Evolutionary conservation across 2,888 invertebrate genomes (phyloP).

Genomic region (Drosophila multiciliata): DNA sequence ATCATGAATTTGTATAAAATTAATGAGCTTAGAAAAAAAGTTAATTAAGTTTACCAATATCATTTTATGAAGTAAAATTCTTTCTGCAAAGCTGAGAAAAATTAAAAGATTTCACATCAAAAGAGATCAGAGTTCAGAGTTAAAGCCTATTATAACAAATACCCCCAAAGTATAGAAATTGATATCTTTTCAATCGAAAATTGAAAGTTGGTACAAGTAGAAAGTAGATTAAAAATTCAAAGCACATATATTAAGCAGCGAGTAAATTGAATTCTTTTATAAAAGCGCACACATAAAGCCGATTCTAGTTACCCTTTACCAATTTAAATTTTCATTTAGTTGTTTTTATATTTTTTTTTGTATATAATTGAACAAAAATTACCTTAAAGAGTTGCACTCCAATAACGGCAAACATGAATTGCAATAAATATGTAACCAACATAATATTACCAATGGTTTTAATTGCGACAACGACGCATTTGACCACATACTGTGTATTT

Average conservation of each 20-base stretch:
- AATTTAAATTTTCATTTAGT: conserved; percentile 44
- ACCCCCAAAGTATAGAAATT: conserved; percentile 3
- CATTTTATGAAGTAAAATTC: conserved; percentile 9
- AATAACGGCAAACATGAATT: conserved; percentile 99
- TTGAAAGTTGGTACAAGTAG: conserved; percentile 26
- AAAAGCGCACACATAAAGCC: conserved; percentile 76
- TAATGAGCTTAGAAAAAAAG: conserved; percentile 27
- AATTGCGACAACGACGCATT: conserved; percentile 99
- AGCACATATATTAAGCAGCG: conserved; percentile 69
- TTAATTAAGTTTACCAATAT: conserved; percentile 40
- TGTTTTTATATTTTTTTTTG: conserved; percentile 21
- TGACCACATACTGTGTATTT: conserved; percentile 96
- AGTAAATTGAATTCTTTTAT: conserved; percentile 31
- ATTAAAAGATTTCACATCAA: conserved; percentile 26
- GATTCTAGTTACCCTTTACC: conserved; percentile 65
- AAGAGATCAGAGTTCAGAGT: conserved; percentile 7
- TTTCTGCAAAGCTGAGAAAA: conserved; percentile 35
- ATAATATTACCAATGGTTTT: conserved; percentile 99
- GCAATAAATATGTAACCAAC: conserved; percentile 99
- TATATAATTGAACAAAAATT: conserved; percentile 74
- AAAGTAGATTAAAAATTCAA: conserved; percentile 54
- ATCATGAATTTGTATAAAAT: conserved; percentile 25
- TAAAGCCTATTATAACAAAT: conserved; percentile 19
- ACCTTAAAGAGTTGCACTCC: conserved; percentile 99
- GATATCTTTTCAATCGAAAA: conserved; percentile 17